These are phyloP conservation scores for Pipistrellus pygmaeus DNA, from an alignment of 2,797 vertebrate species.

Conservation along the genomic window DNA sequence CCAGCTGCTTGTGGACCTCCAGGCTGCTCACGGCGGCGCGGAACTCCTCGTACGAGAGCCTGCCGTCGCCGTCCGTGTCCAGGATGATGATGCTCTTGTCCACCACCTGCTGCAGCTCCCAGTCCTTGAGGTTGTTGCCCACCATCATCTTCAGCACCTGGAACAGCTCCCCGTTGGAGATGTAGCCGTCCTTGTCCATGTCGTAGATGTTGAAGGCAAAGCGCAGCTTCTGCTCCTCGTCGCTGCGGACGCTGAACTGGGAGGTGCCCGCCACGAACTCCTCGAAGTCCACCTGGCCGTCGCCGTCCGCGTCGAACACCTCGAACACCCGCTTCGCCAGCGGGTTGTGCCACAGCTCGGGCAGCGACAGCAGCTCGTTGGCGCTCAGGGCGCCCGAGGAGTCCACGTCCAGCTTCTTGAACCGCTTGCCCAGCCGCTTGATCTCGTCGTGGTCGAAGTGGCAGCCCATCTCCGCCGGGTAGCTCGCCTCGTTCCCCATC, in stretches of 20 bases:
- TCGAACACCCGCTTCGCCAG: constrained; percentile 96
- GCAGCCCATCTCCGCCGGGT: not conserved
- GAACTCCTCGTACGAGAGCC: constrained; percentile 98
- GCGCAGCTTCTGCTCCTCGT: constrained; percentile 96
- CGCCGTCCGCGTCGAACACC: constrained; percentile 97
- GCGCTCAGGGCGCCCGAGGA: constrained; percentile 96
- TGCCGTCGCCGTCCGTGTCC: constrained; percentile 97
- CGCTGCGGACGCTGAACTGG: constrained; percentile 96
- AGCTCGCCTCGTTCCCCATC: constrained; percentile 73
- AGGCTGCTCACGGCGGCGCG: constrained; percentile 95
- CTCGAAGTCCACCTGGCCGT: constrained; percentile 97
- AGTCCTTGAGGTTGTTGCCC: constrained; percentile 96
- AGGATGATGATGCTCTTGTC: constrained; percentile 94
- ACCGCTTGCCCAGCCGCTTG: constrained; percentile 95
- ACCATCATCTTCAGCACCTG: constrained; percentile 99
- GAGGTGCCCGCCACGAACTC: constrained; percentile 98
- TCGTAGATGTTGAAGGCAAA: constrained; percentile 98
- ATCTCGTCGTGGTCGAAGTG: constrained; percentile 95
- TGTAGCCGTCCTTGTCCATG: constrained; percentile 97
- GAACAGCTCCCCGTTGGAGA: constrained; percentile 98
- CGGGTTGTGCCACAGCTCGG: constrained; percentile 92
- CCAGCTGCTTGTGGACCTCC: constrained; percentile 99
- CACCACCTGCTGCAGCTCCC: constrained; percentile 97
- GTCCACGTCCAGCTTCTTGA: constrained; percentile 98
- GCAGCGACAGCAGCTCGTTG: constrained; percentile 94